phyloP scores from a whole-genome alignment of 1,140 invertebrate species.

The Apis florea region DNA sequence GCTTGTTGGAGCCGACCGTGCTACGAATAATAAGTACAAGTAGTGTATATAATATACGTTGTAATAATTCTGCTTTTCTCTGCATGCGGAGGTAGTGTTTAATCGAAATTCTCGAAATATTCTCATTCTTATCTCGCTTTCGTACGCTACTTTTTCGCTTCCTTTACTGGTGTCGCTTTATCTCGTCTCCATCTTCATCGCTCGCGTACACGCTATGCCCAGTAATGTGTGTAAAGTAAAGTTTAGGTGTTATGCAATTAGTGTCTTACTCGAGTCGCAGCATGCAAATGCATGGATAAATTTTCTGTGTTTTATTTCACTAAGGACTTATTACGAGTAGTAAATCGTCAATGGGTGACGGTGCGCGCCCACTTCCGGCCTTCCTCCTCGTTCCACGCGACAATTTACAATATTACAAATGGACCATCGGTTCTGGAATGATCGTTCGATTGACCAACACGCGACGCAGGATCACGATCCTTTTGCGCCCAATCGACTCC shows the following conservation, averaged over 20 bases:
- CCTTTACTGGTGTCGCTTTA: neutral
- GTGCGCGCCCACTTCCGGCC: neutral
- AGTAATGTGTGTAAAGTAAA: conserved; percentile 15
- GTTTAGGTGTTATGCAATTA: conserved; percentile 47
- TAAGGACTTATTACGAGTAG: conserved; percentile 22
- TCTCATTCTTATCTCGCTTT: neutral
- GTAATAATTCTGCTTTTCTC: conserved; percentile 17
- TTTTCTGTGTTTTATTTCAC: conserved; percentile 26
- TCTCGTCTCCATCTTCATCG: neutral
- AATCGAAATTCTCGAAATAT: conserved; percentile 8
- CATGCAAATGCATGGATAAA: conserved; percentile 46
- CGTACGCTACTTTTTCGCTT: neutral
- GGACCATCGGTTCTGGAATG: conserved; percentile 15
- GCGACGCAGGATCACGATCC: neutral
- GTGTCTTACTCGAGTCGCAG: conserved; percentile 37
- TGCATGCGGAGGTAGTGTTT: conserved; percentile 46
- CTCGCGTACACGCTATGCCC: neutral
- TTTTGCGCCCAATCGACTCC: neutral
- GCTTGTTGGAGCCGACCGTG: conserved; percentile 35
- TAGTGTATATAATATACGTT: conserved; percentile 28
- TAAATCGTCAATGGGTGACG: conserved; percentile 11
- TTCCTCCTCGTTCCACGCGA: neutral
- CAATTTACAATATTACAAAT: conserved; percentile 21
- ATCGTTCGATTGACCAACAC: conserved; percentile 1
- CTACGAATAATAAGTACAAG: conserved; percentile 47